Conservation (phyloP, 1,140 invertebrate genomes). For the Bathynomus jamesi region DNA sequence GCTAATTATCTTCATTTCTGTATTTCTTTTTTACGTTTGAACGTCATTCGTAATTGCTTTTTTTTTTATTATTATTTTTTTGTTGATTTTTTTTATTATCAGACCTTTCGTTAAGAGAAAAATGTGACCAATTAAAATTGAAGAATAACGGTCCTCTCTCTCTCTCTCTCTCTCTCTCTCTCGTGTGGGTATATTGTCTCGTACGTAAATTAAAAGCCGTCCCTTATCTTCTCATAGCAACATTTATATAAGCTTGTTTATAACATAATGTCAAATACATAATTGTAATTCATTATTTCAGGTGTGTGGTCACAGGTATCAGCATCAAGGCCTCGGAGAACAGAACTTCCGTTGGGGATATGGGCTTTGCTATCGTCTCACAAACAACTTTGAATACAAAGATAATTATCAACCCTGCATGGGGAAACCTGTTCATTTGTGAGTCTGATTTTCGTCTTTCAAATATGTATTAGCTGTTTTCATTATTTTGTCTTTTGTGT, state of each 20-base stretch:
- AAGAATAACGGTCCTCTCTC: too few relatives aligned
- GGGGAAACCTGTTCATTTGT: slow-evolving; percentile 62
- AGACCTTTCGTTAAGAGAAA: too few relatives aligned
- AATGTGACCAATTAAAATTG: too few relatives aligned
- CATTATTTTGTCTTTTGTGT: background rate
- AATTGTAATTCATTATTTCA: too few relatives aligned
- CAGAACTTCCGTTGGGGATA: slow-evolving; percentile 62
- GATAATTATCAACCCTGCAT: slow-evolving; percentile 71
- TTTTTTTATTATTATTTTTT: background rate
- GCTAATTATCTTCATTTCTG: too few relatives aligned
- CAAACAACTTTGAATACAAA: slow-evolving; percentile 60
- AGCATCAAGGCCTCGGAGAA: slow-evolving; percentile 57
- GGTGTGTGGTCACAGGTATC: slow-evolving; percentile 84
- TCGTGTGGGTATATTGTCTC: too few relatives aligned
- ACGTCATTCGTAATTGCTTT: background rate
- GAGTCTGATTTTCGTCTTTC: slow-evolving; percentile 38
- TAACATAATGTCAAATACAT: too few relatives aligned
- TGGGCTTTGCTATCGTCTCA: slow-evolving; percentile 79
- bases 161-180: too few relatives aligned
- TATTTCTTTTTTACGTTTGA: too few relatives aligned
- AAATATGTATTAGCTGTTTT: background rate
- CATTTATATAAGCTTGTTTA: too few relatives aligned
- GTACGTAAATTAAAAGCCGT: too few relatives aligned
- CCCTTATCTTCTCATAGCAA: too few relatives aligned
- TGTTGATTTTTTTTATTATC: background rate